Conservation (phyloP, 2,888 invertebrate genomes). For the Ochropleura plecta region DNA sequence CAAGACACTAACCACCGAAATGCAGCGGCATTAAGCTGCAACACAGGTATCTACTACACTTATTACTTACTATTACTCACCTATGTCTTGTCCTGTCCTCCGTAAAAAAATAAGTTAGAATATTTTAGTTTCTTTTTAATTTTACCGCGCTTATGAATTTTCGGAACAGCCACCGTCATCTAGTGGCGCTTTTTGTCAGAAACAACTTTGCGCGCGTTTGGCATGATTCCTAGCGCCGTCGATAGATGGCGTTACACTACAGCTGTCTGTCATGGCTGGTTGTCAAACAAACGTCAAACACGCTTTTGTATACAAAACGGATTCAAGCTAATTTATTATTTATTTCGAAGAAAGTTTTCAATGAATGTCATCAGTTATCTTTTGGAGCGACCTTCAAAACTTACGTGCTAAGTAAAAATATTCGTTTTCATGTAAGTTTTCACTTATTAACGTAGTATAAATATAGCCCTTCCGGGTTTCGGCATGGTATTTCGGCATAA, state of each 20-base stretch:
- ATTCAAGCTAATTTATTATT: slow-evolving; percentile 89
- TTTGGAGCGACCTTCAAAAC: slow-evolving; percentile 71
- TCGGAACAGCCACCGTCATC: slow-evolving; percentile 74
- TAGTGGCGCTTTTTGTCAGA: slow-evolving; percentile 68
- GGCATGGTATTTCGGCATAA: slow-evolving; percentile 79
- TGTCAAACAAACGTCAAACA: slow-evolving; percentile 77
- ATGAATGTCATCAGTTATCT: slow-evolving; percentile 76
- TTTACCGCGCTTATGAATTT: slow-evolving; percentile 53
- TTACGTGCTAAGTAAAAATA: slow-evolving; percentile 77
- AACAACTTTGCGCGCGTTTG: slow-evolving; percentile 45
- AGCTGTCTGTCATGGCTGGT: slow-evolving; percentile 64
- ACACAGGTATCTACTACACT: slow-evolving; percentile 74
- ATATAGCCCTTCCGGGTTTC: slow-evolving; percentile 82
- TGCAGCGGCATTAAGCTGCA: slow-evolving; percentile 90
- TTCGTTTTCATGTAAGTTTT: slow-evolving; percentile 78
- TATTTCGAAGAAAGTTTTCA: slow-evolving; percentile 84
- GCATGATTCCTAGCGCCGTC: slow-evolving; percentile 56
- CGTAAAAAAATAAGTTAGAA: slow-evolving; percentile 12
- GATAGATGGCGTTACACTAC: slow-evolving; percentile 81
- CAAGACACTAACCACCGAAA: slow-evolving; percentile 72
- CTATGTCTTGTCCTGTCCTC: neutral
- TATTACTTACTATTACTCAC: neutral
- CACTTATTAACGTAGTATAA: slow-evolving; percentile 81
- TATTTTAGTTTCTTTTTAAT: slow-evolving; percentile 17
- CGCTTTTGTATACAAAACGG: slow-evolving; percentile 86